Conservation (phyloP, 2,797 vertebrate genomes). For the Poecilia picta region DNA sequence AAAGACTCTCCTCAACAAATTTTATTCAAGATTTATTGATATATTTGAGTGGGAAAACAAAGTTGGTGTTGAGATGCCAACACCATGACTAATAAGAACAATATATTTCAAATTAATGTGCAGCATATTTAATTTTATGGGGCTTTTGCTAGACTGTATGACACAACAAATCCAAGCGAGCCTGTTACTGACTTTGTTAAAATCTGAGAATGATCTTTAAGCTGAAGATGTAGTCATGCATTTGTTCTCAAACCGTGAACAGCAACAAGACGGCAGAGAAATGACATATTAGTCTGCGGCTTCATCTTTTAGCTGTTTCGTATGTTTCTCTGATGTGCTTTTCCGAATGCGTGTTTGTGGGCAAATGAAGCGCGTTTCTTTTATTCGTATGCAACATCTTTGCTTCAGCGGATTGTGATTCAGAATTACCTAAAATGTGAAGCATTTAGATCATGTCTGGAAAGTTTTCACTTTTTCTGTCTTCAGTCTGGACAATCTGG, state of each 20-base stretch:
- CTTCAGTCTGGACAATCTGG: constrained; percentile 6
- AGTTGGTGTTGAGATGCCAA: neutral
- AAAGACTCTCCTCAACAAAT: neutral
- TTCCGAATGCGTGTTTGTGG: neutral
- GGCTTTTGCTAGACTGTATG: neutral
- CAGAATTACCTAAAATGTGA: neutral
- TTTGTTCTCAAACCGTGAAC: constrained; percentile 10
- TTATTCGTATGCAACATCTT: neutral
- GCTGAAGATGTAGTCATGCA: constrained; percentile 1
- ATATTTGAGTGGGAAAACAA: neutral
- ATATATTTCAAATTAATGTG: neutral
- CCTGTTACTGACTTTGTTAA: constrained; percentile 6
- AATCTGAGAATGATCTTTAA: constrained; percentile 9
- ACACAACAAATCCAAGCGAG: constrained; percentile 3
- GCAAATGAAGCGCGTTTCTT: neutral
- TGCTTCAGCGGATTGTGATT: neutral
- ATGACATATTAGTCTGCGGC: neutral
- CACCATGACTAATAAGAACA: constrained; percentile 7
- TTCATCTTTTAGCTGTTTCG: neutral
- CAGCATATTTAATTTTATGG: neutral
- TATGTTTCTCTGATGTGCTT: neutral
- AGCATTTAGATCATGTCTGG: neutral
- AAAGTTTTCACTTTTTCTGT: neutral
- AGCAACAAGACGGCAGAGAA: neutral
- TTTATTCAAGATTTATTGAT: neutral